phyloP scores from a whole-genome alignment of 2,888 invertebrate genomes.

The Cataglyphis livida region DNA sequence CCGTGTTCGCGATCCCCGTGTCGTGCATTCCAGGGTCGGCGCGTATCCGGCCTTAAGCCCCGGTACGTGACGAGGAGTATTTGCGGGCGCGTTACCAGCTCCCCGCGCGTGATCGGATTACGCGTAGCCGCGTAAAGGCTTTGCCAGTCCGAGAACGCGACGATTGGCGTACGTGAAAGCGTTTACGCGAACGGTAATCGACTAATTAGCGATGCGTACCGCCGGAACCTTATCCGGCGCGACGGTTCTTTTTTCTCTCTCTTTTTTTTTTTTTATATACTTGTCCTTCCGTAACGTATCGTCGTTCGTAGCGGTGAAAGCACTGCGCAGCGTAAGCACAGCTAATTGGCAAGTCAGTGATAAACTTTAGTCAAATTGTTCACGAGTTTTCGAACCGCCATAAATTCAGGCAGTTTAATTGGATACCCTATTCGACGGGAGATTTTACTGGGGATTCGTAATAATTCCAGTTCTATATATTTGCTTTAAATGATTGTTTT shows the following conservation, averaged over 20 bases:
- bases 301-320: slow-evolving; percentile 26
- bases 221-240: slow-evolving; percentile 40
- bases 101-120: slow-evolving; percentile 82
- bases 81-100: slow-evolving; percentile 80
- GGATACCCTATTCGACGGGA: slow-evolving; percentile 20
- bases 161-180: slow-evolving; percentile 38
- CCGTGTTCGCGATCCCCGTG: slow-evolving; percentile 25
- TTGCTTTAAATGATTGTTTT: slow-evolving; percentile 11
- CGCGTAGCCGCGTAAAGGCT: slow-evolving; percentile 63
- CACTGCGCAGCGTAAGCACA: background rate
- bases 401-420: slow-evolving; percentile 49
- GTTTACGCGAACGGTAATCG: slow-evolving; percentile 54
- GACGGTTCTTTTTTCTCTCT: background rate
- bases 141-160: slow-evolving; percentile 62
- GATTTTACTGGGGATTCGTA: slow-evolving; percentile 16
- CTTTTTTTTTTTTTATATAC: background rate
- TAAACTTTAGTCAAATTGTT: slow-evolving; percentile 52
- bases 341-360: slow-evolving; percentile 53
- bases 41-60: slow-evolving; percentile 77
- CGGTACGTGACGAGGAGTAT: slow-evolving; percentile 81
- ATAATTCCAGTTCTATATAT: slow-evolving; percentile 17
- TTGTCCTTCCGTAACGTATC: background rate
- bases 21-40: slow-evolving; percentile 38
- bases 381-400: slow-evolving; percentile 23
- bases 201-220: slow-evolving; percentile 66